These are phyloP conservation scores for Pelvicachromis taeniatus DNA, from an alignment of 2,113 vertebrate genomes.

Conservation along the genomic window DNA sequence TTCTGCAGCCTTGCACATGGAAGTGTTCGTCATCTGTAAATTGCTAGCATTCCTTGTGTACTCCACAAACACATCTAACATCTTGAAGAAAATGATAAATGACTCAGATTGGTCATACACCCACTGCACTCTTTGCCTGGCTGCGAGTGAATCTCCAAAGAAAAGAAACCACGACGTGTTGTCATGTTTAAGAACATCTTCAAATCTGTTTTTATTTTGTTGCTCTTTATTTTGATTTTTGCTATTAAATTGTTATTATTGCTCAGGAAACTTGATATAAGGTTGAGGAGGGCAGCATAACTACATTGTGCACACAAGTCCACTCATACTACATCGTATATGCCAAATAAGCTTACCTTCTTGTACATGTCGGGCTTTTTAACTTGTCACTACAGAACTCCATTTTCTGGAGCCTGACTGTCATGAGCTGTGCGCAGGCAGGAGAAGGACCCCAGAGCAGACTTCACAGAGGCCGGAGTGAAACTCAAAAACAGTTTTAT, in stretches of 20 bases:
- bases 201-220: background rate
- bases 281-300: background rate
- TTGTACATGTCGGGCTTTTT: background rate
- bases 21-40: background rate
- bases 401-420: background rate
- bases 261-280: background rate
- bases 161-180: background rate
- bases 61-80: background rate
- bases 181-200: background rate
- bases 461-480: too few relatives aligned
- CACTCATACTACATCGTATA: background rate
- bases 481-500: too few relatives aligned
- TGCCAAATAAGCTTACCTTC: background rate
- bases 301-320: background rate
- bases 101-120: background rate
- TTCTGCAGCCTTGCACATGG: background rate
- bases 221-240: background rate
- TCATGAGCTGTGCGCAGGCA: too few relatives aligned
- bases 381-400: background rate
- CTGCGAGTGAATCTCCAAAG: background rate
- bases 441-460: too few relatives aligned
- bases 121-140: background rate
- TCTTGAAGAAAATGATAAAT: background rate
- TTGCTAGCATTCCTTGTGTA: background rate
- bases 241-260: background rate